Evolutionary conservation across 2,888 invertebrate genomes (phyloP).

Genomic region (Sycophila texana): DNA sequence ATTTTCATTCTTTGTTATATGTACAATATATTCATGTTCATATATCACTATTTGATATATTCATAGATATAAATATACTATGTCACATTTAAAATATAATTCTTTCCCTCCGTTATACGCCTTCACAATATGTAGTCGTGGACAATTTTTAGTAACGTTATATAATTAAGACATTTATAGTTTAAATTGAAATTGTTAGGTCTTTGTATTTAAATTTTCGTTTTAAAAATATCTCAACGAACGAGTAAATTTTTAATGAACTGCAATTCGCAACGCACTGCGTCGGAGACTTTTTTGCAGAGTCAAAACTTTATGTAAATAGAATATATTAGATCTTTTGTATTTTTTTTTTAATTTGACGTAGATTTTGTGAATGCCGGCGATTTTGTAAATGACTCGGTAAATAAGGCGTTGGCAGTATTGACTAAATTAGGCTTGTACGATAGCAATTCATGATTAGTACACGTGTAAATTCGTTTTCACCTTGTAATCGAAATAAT

Average conservation of each 20-base stretch:
- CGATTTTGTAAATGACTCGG: neutral
- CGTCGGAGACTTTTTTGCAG: too few relatives aligned
- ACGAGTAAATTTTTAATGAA: too few relatives aligned
- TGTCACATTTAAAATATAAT: neutral
- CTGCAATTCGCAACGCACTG: too few relatives aligned
- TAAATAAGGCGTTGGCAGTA: slow-evolving; percentile 11
- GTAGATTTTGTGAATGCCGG: neutral
- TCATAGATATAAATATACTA: neutral
- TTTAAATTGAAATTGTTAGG: too few relatives aligned
- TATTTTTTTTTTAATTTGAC: neutral
- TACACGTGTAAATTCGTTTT: too few relatives aligned
- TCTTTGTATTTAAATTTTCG: too few relatives aligned
- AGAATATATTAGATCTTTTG: too few relatives aligned
- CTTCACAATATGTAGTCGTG: neutral
- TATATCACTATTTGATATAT: neutral
- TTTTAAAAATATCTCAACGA: too few relatives aligned
- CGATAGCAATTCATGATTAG: neutral
- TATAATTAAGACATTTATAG: too few relatives aligned
- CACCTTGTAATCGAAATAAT: too few relatives aligned
- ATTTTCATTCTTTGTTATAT: slow-evolving; percentile 59
- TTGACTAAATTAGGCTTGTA: slow-evolving; percentile 12
- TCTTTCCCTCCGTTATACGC: neutral
- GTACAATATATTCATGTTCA: neutral
- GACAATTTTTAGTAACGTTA: too few relatives aligned
- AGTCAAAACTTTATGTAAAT: too few relatives aligned